Base-by-base conservation (phyloP, 1,140 invertebrate species). In the Heliconius hermathena region DNA sequence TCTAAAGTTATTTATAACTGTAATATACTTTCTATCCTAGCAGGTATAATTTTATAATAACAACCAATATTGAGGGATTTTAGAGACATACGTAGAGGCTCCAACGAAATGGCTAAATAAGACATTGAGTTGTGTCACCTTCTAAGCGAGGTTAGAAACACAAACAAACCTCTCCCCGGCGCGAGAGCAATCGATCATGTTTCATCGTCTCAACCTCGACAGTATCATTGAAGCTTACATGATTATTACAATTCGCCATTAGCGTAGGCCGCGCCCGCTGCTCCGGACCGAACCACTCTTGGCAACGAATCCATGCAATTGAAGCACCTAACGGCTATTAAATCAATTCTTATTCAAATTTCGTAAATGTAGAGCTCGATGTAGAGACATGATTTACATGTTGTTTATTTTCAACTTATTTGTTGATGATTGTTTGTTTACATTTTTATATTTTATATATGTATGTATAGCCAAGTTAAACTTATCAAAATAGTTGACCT, bases 221-320 rank as follows among this genome's bases (percentile, higher is more conserved):
- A 4, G 57, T 26, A 76, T 71, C 41, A 76, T 76, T 76, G 74
- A 76, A 76, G 57, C 57, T 76, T 60, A 36, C 49, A 70, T 54
- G 38, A 71, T 76, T 76, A 70, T 73, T 38, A 73, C 71, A 33
- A 73, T 73, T 73, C 33, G 71, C 71, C n/a, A 73, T 73, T 46
- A 73, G 71, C 38, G 38, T 29, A 26, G 70, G 29, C 26, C 66
- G 29, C 70, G 22, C 71, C 71, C 18, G 36, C 18, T 46, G 13
- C 41, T 46, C 41, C 29, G 29, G 54, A 41, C 54, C 54, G 54
- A 8, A 9, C 20, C 20, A 57, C 54, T 57, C 36, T 71, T 71
- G 33, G 33, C 71, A 71, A 71, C 33, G 60, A 22, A 66, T 66
- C n/a, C 26, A 29, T 26, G n/a, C 60, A 38, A 11, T 13, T 38